Base-by-base conservation (phyloP, 2,888 invertebrate species). In the Xanthorhoe spadicearia region DNA sequence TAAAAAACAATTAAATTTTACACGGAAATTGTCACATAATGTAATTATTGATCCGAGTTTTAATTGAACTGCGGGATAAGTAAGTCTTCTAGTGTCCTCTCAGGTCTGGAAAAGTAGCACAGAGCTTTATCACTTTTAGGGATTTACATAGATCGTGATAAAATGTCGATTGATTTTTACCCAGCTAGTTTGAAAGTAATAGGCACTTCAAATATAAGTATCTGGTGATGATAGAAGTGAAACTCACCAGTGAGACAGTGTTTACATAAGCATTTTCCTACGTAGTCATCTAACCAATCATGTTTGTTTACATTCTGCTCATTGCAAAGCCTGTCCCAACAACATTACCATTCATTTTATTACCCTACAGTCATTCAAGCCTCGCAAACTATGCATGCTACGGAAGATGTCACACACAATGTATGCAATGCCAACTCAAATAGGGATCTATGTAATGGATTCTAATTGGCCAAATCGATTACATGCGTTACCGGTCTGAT, bases 381-480 rank as follows among this genome's bases (percentile, higher is more conserved):
- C 32, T 55, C 49, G 35, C 61, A 18, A 54, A 61, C 52, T 35
- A 49, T 49, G 35, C 15, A 17, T 18, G 19, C 38, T 46, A n/a
- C 38, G 32, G 43, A 46, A 56, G 55, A 60, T 60, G 54, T 51
- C 60, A 55, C 50, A 58, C 60, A 55, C 50, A 58, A 38, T 68
- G 62, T 66, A 65, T 68, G 74, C 74, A 77, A 80, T 79, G 77
- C 79, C 73, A 66, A 69, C 72, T 71, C 72, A 67, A 74, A 79
- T 72, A 79, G 78, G 77, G 74, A 74, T 76, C 75, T 73, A 76
- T 78, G 82, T 83, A 84, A 87, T 87, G 72, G 83, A 83, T 84
- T 84, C 86, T 88, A 88, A 90, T 89, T 89, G 85, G 85, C 79
- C 82, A 83, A 88, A 89, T 84, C 82, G 82, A 85, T 86, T 80